These are phyloP conservation scores for Coptotermes formosanus DNA, from an alignment of 1,140 invertebrate genomes.

Conservation along the genomic window DNA sequence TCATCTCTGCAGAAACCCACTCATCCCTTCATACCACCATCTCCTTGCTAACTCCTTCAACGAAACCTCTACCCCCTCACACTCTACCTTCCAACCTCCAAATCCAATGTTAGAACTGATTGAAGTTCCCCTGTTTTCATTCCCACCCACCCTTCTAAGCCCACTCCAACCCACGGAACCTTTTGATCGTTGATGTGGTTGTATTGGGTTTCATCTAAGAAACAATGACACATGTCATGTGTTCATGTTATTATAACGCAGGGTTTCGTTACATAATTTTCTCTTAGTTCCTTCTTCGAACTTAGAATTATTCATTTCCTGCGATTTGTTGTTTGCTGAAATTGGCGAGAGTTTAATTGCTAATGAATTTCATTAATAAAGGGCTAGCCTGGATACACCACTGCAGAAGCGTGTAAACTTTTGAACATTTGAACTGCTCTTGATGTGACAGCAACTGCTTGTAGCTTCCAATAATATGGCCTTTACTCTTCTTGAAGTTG, in stretches of 20 bases:
- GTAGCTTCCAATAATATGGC: background rate
- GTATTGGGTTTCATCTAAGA: background rate
- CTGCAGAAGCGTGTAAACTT: background rate
- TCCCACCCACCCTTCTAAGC: background rate
- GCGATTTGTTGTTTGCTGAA: background rate
- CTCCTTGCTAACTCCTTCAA: conserved; percentile 14
- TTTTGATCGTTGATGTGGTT: conserved; percentile 8
- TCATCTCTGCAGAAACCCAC: conserved; percentile 14
- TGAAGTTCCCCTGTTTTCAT: background rate
- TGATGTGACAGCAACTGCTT: background rate
- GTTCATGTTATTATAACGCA: background rate
- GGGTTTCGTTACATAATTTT: background rate
- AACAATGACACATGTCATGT: conserved; percentile 13
- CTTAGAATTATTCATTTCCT: background rate
- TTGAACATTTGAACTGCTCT: background rate
- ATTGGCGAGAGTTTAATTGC: background rate
- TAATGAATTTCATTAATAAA: background rate
- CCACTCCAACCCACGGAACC: background rate
- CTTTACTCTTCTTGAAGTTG: background rate
- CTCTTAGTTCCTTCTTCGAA: background rate
- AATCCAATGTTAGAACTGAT: conserved; percentile 16
- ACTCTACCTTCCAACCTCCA: background rate
- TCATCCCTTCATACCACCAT: background rate
- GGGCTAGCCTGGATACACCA: background rate
- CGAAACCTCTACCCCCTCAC: background rate